Base-by-base conservation (phyloP, 2,888 invertebrate species). In the Caenorhabditis wallacei region DNA sequence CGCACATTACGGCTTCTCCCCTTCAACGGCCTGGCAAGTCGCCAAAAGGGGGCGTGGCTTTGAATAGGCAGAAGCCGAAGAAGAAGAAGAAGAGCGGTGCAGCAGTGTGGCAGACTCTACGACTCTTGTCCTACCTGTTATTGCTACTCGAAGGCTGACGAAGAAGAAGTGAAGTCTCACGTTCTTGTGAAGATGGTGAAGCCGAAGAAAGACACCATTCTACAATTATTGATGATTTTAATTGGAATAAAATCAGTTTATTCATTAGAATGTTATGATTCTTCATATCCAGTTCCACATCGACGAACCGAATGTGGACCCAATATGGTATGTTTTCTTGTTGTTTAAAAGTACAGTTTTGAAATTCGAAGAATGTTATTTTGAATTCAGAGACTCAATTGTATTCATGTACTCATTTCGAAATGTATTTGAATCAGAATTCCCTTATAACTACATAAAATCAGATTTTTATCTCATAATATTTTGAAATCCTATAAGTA, bases 191-290 rank as follows among this genome's bases (percentile, higher is more conserved):
- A 16, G 74, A 71, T 76, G 80, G 70, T 22, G 76, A 72, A 43
- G 79, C 57, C 53, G 83, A 81, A 8, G 85, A 81, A 37, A 85
- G 79, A 74, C 85, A 85, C 85, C 85, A 85, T 56, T 85, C 85
- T 85, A 69, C 53, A 84, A 84, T 37, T 71, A n/a, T 20, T 71
- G 3, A 59, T 66, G 43, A 20, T 76, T 57, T 68, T 57, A 59
- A 51, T 80, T 11, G 68, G 66, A 54, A 40, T 64, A 18, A 30
- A 43, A 18, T 26, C 54, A 4, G 57, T 56, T 10, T 20, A 10
- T 3, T 57, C 85, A 2, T 66, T 88, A 13, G 74, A 80, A 37
- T 88, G 88, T 76, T 88, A 86, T 69, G 88, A 88, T 64, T 86
- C 86, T 8, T 69, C 82, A 13, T 82, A 83, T 69, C 80, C 84